phyloP scores from a whole-genome alignment of 2,113 vertebrate genomes.

The Suricata suricatta region DNA sequence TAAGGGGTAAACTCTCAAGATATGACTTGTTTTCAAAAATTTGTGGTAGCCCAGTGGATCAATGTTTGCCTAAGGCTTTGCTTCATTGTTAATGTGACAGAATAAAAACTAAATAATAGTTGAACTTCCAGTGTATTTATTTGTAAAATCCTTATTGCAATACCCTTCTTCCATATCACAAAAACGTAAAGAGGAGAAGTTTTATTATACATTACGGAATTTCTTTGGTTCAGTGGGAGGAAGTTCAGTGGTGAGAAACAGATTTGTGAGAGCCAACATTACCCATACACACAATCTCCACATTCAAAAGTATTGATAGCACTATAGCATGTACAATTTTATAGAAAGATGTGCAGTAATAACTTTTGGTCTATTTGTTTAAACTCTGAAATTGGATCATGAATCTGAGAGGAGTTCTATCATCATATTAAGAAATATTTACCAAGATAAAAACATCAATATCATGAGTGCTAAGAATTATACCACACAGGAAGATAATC shows the following conservation, averaged over 20 bases:
- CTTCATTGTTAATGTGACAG: neutral
- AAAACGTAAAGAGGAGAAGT: neutral
- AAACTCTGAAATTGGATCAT: neutral
- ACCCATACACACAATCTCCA: neutral
- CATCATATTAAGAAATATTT: neutral
- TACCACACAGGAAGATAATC: neutral
- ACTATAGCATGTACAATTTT: neutral
- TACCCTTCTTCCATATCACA: neutral
- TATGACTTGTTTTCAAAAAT: neutral
- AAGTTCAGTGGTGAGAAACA: neutral
- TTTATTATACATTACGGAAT: neutral
- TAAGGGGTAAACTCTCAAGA: neutral
- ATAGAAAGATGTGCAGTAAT: neutral
- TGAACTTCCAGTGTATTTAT: neutral
- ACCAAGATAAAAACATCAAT: neutral
- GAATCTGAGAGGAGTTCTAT: neutral
- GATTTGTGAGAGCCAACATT: neutral
- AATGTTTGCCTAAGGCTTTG: neutral
- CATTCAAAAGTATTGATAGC: neutral
- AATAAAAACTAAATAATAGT: neutral
- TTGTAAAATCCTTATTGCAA: neutral
- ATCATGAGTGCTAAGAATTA: neutral
- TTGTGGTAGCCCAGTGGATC: neutral
- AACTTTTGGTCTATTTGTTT: neutral
- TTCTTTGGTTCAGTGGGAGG: neutral